A percentile compares a stretch with the other conserved stretches of the same genome.
These are phyloP conservation scores for Endotricha flammealis DNA, from an alignment of 2,888 invertebrate genomes.

Conservation along the genomic window DNA sequence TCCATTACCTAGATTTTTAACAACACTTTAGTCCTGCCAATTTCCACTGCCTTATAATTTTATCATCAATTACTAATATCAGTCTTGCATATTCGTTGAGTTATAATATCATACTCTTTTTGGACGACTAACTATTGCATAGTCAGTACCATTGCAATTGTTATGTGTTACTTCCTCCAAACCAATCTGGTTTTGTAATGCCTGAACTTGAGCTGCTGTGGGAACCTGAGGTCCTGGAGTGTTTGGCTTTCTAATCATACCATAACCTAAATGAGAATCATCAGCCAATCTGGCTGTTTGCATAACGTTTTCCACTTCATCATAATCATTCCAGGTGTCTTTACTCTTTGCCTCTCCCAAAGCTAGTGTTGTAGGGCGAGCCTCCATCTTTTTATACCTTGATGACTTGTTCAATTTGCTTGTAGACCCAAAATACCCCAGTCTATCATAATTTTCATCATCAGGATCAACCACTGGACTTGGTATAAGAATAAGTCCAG, in stretches of 20 bases:
- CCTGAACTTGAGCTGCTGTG: constrained; percentile 68
- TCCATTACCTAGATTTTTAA: no score
- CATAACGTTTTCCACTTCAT: constrained; percentile 84
- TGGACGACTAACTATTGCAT: constrained; percentile 90
- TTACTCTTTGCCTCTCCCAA: constrained; percentile 61
- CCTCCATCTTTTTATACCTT: constrained; percentile 83
- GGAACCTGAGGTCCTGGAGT: constrained; percentile 75
- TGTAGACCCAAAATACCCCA: constrained; percentile 89
- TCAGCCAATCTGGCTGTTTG: constrained; percentile 85
- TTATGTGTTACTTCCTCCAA: constrained; percentile 81
- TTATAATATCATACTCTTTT: constrained; percentile 82
- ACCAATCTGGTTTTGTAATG: constrained; percentile 61
- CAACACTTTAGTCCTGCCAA: no score
- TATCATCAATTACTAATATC: constrained; percentile 46
- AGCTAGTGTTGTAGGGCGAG: constrained; percentile 76
- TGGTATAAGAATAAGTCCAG: constrained; percentile 73
- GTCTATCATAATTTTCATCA: constrained; percentile 85
- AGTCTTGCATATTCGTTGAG: constrained; percentile 40
- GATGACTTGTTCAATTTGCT: constrained; percentile 81
- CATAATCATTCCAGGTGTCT: constrained; percentile 85
- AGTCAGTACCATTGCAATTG: constrained; percentile 86
- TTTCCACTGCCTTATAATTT: constrained; percentile 25
- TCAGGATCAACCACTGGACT: constrained; percentile 68
- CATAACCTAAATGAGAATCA: constrained; percentile 89
- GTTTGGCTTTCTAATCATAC: constrained; percentile 83